These are phyloP conservation scores for Corythaeola cristata DNA, from an alignment of 2,113 vertebrate species.

Conservation along the genomic window DNA sequence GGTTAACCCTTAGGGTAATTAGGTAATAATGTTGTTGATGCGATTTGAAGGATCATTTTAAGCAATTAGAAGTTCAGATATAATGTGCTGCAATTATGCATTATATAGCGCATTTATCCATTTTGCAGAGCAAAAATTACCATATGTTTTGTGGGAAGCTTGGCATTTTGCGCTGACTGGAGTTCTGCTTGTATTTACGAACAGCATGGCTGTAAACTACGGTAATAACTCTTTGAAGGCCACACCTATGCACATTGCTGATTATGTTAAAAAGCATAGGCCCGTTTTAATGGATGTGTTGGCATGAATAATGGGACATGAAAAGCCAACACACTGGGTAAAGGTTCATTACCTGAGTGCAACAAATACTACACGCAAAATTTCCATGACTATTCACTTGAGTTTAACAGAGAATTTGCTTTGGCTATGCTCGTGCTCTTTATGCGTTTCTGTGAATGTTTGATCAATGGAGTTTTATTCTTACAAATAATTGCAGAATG, in stretches of 20 bases:
- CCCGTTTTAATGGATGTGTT: conserved; percentile 33
- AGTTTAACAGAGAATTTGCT: conserved; percentile 27
- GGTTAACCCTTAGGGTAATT: conserved; percentile 64
- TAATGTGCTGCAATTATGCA: conserved; percentile 38
- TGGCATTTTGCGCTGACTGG: not conserved
- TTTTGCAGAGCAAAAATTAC: conserved; percentile 12
- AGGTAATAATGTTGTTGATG: conserved; percentile 47
- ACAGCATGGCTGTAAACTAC: conserved; percentile 4
- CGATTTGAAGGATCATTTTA: conserved; percentile 53
- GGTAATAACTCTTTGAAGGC: conserved; percentile 38
- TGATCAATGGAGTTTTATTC: conserved; percentile 25
- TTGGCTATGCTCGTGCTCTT: not conserved
- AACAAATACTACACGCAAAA: conserved; percentile 33
- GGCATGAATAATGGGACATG: conserved; percentile 47
- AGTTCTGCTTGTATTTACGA: conserved; percentile 19
- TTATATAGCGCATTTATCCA: conserved; percentile 50
- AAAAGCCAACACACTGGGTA: conserved; percentile 32
- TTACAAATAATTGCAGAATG: conserved; percentile 21
- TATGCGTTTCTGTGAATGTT: not conserved
- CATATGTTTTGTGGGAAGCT: conserved; percentile 12
- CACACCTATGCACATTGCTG: conserved; percentile 15
- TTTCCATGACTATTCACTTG: not conserved
- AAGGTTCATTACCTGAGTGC: conserved; percentile 50
- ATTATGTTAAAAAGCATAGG: conserved; percentile 18
- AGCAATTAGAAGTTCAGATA: conserved; percentile 65